Evolutionary conservation across 2,113 vertebrate genomes (phyloP).

Genomic region (Picathartes gymnocephalus): DNA sequence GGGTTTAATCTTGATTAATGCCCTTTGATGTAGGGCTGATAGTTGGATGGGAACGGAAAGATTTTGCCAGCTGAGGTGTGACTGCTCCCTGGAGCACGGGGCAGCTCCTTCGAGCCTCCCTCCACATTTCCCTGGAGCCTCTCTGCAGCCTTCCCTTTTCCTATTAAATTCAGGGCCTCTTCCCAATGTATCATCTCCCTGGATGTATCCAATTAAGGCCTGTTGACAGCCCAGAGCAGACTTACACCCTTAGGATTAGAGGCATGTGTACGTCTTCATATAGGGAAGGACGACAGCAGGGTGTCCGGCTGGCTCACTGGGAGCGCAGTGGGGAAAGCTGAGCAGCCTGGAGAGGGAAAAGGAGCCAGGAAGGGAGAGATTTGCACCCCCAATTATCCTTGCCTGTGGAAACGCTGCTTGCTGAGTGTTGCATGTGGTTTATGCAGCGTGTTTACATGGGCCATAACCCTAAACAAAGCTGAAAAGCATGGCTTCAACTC

Average conservation of each 20-base stretch:
- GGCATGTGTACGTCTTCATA: slow-evolving; percentile 9
- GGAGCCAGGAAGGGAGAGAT: not conserved
- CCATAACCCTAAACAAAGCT: slow-evolving; percentile 9
- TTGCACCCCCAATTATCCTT: not conserved
- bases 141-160: not conserved
- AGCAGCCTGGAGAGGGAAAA: not conserved
- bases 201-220: slow-evolving; percentile 13
- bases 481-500: not conserved
- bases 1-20: not conserved
- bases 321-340: not conserved
- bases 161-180: not conserved
- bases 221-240: slow-evolving; percentile 6
- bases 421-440: not conserved
- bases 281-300: not conserved
- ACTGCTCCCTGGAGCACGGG: not conserved
- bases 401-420: not conserved
- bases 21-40: accelerated
- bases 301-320: not conserved
- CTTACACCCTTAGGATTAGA: slow-evolving; percentile 20
- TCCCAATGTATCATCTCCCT: slow-evolving; percentile 20
- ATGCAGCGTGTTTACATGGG: not conserved
- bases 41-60: not conserved
- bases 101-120: not conserved
- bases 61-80: not conserved
- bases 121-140: not conserved